Base-by-base conservation (phyloP, 2,113 vertebrate species). In the Ancistrus triradiatus region DNA sequence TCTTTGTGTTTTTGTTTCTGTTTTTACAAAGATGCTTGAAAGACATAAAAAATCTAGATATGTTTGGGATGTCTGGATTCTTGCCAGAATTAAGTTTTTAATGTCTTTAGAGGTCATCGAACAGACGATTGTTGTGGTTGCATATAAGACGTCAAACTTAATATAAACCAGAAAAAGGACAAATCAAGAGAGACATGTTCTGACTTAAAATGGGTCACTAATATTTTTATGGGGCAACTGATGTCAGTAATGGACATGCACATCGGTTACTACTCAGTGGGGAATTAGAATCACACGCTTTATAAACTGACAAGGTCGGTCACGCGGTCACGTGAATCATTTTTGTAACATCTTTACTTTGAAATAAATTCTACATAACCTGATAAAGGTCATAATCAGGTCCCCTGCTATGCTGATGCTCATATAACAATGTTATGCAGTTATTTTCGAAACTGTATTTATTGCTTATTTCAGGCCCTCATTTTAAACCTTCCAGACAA, bases 141-240 rank as follows among this genome's bases (percentile, higher is more conserved):
- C 15, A 31, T 7, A 51, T n/a, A 51, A 9, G 6, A 31, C 5
- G 7, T 51, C 10, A 19, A 35, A 52, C 28, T 6, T 52, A 33
- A 52, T 50, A 43, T 47, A 61, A 49, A 57, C 18, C 50, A 4
- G n/a, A 31, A 31, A 66, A 35, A 33, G 28, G 9, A 52, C 8
- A 13, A 31, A 33, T 33, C 5, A 31, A 33, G n/a, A 3, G 9
- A n/a, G 25, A 51, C 25, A 3, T 15, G 24, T 8, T 15, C 49
- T 51, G n/a, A 28, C 14, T 55, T 52, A 3, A 19, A 37, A 21
- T n/a, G 6, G 18, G 21, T 2, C 33, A 21, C 10, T 53, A 53
- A 37, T 17, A 37, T 31, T 40, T 9, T 40, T 40, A 56, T 56
- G 21, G 18, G 7, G 11, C 7, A 25, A 38, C 37, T 40, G 24